Percentiles rank a stretch among this genome's conserved stretches.
Conservation (phyloP, 1,140 invertebrate genomes). For the Drosophila takahashii region DNA sequence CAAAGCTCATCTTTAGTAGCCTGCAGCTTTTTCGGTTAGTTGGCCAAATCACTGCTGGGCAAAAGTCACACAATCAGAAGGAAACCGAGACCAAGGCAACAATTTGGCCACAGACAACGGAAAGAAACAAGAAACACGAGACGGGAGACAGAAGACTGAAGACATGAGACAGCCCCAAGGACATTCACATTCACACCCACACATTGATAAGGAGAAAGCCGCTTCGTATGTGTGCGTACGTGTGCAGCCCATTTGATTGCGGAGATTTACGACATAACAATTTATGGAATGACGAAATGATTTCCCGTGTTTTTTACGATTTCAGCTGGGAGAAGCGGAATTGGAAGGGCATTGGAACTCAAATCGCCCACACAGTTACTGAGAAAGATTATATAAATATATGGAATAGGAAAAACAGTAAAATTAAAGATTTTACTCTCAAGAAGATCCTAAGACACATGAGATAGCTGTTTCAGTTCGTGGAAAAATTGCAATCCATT, state of each 20-base stretch:
- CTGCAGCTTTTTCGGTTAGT: constrained; percentile 46
- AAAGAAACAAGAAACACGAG: constrained; percentile 9
- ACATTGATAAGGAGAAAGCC: constrained; percentile 28
- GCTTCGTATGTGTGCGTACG: constrained; percentile 41
- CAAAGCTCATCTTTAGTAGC: constrained; percentile 9
- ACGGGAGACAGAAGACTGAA: not conserved
- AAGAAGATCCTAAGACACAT: not conserved
- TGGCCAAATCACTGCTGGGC: constrained; percentile 66
- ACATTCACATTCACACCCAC: constrained; percentile 42
- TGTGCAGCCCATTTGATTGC: constrained; percentile 72
- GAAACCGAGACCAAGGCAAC: constrained; percentile 58
- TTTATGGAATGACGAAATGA: constrained; percentile 83
- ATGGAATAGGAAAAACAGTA: not conserved
- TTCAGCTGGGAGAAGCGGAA: constrained; percentile 4
- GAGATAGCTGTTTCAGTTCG: no score
- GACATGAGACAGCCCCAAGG: constrained; percentile 53
- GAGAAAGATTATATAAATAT: not conserved
- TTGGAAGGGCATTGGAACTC: not conserved
- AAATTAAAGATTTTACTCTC: not conserved
- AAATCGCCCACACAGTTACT: constrained; percentile 46
- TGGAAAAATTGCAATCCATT: no score
- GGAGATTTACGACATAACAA: constrained; percentile 82
- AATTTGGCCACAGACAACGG: constrained; percentile 48
- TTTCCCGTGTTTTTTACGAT: constrained; percentile 78
- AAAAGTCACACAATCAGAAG: constrained; percentile 62